A percentile compares a stretch with the other conserved stretches of the same genome.
phyloP scores from a whole-genome alignment of 92 coral and sea anemone genomes.

The Ricordea florida region DNA sequence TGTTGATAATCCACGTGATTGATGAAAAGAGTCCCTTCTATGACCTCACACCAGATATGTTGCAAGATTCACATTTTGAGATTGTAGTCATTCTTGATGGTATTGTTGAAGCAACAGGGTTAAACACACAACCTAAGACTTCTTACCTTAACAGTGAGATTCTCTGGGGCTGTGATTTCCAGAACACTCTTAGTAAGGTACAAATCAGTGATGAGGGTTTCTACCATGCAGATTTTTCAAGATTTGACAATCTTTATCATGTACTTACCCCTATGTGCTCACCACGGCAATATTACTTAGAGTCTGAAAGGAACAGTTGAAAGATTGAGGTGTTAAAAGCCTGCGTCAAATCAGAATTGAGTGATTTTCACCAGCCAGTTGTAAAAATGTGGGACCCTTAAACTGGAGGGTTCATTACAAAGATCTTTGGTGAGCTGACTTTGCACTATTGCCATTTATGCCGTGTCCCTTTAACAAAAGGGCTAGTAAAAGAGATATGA shows the following conservation, averaged over 20 bases:
- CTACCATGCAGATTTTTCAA: conserved; percentile 61
- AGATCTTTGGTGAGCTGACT: too few relatives aligned
- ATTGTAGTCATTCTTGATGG: conserved; percentile 87
- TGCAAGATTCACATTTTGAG: conserved; percentile 75
- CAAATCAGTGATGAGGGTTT: conserved; percentile 36
- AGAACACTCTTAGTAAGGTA: conserved; percentile 44
- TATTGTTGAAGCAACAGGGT: conserved; percentile 92
- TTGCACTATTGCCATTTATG: too few relatives aligned
- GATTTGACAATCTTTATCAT: conserved; percentile 57
- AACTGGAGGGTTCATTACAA: too few relatives aligned
- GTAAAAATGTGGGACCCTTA: too few relatives aligned
- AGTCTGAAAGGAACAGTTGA: not conserved
- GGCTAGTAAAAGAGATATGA: too few relatives aligned
- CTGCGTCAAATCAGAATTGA: too few relatives aligned
- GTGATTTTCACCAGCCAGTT: too few relatives aligned
- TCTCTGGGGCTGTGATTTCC: conserved; percentile 90
- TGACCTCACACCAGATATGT: conserved; percentile 64
- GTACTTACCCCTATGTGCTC: conserved; percentile 68
- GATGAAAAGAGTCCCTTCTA: conserved; percentile 91
- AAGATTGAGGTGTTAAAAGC: not conserved
- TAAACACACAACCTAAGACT: conserved; percentile 89
- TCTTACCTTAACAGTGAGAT: conserved; percentile 90
- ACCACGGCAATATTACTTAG: conserved; percentile 52
- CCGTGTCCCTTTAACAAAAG: too few relatives aligned
- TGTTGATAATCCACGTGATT: conserved; percentile 78